Percentiles rank a stretch among this genome's conserved stretches.
These are phyloP conservation scores for Noctua pronuba DNA, from an alignment of 2,888 invertebrate species.

Conservation along the genomic window DNA sequence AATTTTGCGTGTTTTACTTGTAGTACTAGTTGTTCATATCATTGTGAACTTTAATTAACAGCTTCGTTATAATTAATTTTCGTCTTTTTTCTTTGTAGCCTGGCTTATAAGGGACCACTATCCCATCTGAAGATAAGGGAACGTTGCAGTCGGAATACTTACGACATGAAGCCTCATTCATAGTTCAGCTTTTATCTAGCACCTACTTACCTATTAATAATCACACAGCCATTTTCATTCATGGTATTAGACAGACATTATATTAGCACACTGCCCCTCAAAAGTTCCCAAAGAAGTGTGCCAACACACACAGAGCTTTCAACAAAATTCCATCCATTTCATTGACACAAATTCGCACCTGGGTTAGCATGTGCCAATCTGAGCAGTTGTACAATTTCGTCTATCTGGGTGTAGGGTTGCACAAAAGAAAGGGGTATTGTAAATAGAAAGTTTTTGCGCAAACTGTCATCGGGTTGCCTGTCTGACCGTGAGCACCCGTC, in stretches of 20 bases:
- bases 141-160: not conserved
- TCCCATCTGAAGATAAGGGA: slow-evolving; percentile 8
- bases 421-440: slow-evolving; percentile 79
- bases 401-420: slow-evolving; percentile 74
- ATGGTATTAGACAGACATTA: not conserved
- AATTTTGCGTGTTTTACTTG: slow-evolving; percentile 36
- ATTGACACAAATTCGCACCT: slow-evolving; percentile 57
- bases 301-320: slow-evolving; percentile 15
- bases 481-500: slow-evolving; percentile 71
- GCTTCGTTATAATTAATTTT: slow-evolving; percentile 23
- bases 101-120: not conserved
- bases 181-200: not conserved
- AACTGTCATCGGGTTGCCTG: slow-evolving; percentile 65
- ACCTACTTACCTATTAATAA: not conserved
- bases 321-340: slow-evolving; percentile 33
- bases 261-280: not conserved
- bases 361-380: slow-evolving; percentile 72
- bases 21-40: slow-evolving; percentile 29
- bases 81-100: not conserved
- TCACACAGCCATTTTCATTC: not conserved
- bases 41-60: slow-evolving; percentile 37
- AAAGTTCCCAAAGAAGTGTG: slow-evolving; percentile 27
- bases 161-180: not conserved
- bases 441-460: slow-evolving; percentile 79
- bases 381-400: slow-evolving; percentile 63